Evolutionary conservation across 2,797 vertebrate species (phyloP).

Genomic region (Phalloptychus januarius): DNA sequence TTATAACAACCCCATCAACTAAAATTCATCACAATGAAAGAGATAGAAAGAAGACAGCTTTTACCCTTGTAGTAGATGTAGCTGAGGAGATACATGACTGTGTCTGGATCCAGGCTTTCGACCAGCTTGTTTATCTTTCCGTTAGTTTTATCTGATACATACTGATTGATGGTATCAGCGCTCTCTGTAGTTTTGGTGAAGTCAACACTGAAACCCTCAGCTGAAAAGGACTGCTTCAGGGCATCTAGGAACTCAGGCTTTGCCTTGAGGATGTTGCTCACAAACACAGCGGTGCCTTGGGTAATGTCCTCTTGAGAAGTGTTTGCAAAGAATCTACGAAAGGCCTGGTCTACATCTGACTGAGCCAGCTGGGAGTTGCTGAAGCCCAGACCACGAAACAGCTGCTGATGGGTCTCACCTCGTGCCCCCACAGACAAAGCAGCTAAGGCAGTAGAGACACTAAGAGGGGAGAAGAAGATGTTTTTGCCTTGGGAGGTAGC

Average conservation of each 20-base stretch:
- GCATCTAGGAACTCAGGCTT: constrained; percentile 77
- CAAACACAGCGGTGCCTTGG: constrained; percentile 84
- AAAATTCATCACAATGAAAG: not conserved
- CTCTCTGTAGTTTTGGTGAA: constrained; percentile 77
- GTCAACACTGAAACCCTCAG: constrained; percentile 81
- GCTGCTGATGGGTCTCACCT: constrained; percentile 84
- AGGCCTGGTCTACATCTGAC: constrained; percentile 81
- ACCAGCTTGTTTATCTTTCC: constrained; percentile 87
- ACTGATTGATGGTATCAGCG: constrained; percentile 83
- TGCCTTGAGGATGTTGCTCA: constrained; percentile 75
- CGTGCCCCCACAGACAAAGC: constrained; percentile 87
- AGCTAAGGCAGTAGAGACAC: constrained; percentile 86
- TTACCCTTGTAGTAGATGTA: constrained; percentile 92
- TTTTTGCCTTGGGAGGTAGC: constrained; percentile 73
- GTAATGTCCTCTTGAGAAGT: constrained; percentile 58
- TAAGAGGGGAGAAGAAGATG: constrained; percentile 87
- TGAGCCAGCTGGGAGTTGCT: constrained; percentile 71
- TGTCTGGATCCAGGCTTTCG: constrained; percentile 73
- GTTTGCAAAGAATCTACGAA: constrained; percentile 72
- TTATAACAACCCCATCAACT: not conserved
- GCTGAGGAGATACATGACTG: constrained; percentile 87
- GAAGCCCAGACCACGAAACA: constrained; percentile 84
- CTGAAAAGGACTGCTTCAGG: constrained; percentile 80
- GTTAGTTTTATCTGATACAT: constrained; percentile 83
- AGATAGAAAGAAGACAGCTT: not conserved